Percentiles rank a stretch among this genome's conserved stretches.
phyloP scores from a whole-genome alignment of 1,140 invertebrate species.

The Diprion similis region DNA sequence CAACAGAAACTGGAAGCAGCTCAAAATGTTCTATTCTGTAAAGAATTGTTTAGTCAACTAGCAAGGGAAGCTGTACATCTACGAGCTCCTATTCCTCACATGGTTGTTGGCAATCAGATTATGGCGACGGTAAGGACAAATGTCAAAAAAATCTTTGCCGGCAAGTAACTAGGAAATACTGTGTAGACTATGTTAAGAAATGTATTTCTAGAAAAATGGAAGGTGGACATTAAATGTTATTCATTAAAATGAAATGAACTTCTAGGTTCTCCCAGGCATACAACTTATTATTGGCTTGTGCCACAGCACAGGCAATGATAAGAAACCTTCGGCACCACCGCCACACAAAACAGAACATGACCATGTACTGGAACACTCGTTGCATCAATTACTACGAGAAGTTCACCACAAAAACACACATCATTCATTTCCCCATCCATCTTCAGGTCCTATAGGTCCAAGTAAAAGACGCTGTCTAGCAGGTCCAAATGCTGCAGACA shows the following conservation, averaged over 20 bases:
- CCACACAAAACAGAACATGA: constrained; percentile 82
- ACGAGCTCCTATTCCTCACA: constrained; percentile 91
- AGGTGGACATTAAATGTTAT: background rate
- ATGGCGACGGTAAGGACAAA: constrained; percentile 81
- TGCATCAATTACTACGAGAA: constrained; percentile 92
- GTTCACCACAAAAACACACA: constrained; percentile 92
- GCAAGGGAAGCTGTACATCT: constrained; percentile 94
- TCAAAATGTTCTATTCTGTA: constrained; percentile 97
- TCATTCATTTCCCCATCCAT: constrained; percentile 93
- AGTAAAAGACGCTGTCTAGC: constrained; percentile 88
- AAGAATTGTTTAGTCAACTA: constrained; percentile 94
- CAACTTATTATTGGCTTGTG: constrained; percentile 83
- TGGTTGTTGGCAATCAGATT: constrained; percentile 97
- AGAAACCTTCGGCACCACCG: constrained; percentile 61
- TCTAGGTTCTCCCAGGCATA: constrained; percentile 89
- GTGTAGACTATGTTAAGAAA: constrained; percentile 17
- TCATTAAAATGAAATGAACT: constrained; percentile 20
- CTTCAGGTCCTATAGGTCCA: constrained; percentile 89
- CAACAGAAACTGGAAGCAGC: constrained; percentile 94
- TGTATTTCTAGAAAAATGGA: background rate
- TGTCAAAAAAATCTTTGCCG: background rate
- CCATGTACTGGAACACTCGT: constrained; percentile 93
- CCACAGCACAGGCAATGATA: constrained; percentile 75
- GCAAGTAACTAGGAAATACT: background rate
- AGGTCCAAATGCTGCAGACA: constrained; percentile 87